These are phyloP conservation scores for Corythornis madagascariensis DNA, from an alignment of 2,113 vertebrate species.

Conservation along the genomic window DNA sequence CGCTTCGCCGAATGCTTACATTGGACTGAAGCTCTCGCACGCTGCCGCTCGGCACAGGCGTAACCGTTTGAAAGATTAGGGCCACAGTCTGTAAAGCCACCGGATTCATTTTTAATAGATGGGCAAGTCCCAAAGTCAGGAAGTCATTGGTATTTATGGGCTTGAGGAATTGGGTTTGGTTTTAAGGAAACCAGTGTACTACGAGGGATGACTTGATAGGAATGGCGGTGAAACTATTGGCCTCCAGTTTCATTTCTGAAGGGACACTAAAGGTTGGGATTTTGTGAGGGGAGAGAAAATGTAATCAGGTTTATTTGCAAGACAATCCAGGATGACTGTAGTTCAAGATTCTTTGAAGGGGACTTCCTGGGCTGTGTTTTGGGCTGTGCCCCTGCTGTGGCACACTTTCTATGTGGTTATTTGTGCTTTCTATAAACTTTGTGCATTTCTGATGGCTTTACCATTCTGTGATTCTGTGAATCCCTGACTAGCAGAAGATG, in stretches of 20 bases:
- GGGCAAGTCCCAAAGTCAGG: slow-evolving; percentile 10
- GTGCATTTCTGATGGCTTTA: neutral
- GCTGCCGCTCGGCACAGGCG: neutral
- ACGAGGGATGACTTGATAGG: neutral
- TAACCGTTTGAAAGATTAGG: neutral
- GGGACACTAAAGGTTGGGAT: neutral
- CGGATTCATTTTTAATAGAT: neutral
- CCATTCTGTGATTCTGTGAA: neutral
- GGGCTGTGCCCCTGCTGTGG: accelerated
- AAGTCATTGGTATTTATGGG: neutral
- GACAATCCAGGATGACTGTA: neutral
- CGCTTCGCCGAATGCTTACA: slow-evolving; percentile 12
- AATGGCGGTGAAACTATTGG: neutral
- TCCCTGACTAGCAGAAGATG: neutral
- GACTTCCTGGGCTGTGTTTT: neutral
- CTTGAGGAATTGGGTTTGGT: neutral
- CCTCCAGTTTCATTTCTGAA: neutral
- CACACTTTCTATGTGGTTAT: neutral
- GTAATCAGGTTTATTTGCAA: neutral
- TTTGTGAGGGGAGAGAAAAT: neutral
- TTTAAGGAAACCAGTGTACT: neutral
- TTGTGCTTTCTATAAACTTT: neutral
- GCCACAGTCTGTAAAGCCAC: neutral
- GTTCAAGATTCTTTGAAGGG: neutral
- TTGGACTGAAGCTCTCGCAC: neutral